These are phyloP conservation scores for Neosalanx taihuensis DNA, from an alignment of 2,797 vertebrate genomes.

Conservation along the genomic window DNA sequence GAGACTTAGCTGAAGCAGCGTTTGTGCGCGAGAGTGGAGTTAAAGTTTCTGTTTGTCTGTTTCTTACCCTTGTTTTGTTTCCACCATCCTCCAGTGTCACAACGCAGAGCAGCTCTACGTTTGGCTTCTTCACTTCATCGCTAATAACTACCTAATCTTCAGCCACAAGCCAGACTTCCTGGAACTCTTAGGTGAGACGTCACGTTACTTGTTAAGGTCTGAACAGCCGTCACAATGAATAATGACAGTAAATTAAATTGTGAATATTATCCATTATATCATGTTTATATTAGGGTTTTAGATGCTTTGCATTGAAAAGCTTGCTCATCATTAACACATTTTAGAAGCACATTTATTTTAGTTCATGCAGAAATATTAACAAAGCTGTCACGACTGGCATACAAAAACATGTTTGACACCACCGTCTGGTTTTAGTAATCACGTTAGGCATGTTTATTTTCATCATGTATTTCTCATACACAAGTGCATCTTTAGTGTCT, in stretches of 20 bases:
- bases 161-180: conserved; percentile 97
- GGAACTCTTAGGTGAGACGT: conserved; percentile 91
- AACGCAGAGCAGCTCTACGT: conserved; percentile 92
- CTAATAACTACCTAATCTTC: conserved; percentile 98
- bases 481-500: conserved; percentile 29
- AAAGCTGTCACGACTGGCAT: neutral
- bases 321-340: no score
- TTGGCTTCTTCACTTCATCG: conserved; percentile 97
- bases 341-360: no score
- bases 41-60: neutral
- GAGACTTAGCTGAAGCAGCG: no score
- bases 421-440: conserved; percentile 25
- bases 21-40: neutral
- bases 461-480: conserved; percentile 29
- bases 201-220: neutral
- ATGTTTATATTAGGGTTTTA: no score
- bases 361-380: neutral
- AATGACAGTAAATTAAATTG: no score
- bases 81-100: conserved; percentile 81
- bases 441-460: conserved; percentile 49
- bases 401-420: conserved; percentile 21
- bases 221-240: neutral
- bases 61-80: no score
- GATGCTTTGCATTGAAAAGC: no score
- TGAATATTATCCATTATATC: no score